Evolutionary conservation across 2,888 invertebrate species (phyloP).

Genomic region (Endotricha flammealis): DNA sequence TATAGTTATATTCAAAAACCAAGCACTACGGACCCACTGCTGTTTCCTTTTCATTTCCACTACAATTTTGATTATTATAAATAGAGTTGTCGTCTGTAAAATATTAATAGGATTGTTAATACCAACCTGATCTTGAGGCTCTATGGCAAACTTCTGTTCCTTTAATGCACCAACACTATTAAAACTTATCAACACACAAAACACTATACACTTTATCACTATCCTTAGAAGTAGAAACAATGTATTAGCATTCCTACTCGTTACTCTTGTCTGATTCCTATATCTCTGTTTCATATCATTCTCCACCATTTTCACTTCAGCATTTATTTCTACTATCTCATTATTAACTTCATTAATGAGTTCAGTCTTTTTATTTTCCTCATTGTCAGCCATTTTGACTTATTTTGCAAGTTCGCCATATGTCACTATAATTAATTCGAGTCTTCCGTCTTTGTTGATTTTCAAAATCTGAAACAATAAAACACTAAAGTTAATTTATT

Average conservation of each 20-base stretch:
- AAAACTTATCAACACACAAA: slow-evolving; percentile 35
- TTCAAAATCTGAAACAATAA: background rate
- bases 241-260: slow-evolving; percentile 57
- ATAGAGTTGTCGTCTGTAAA: too few species aligned
- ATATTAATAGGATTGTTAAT: too few species aligned
- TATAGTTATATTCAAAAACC: too few species aligned
- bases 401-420: background rate
- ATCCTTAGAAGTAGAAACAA: slow-evolving; percentile 66
- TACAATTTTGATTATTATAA: too few species aligned
- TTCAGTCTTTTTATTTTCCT: background rate
- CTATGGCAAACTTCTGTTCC: slow-evolving; percentile 68
- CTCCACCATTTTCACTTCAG: slow-evolving; percentile 11
- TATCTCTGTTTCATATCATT: slow-evolving; percentile 13
- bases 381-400: background rate
- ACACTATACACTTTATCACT: slow-evolving; percentile 35
- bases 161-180: slow-evolving; percentile 49
- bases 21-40: too few species aligned
- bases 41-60: too few species aligned
- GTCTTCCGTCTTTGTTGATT: background rate
- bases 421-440: background rate
- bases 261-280: slow-evolving; percentile 33
- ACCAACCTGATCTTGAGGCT: slow-evolving; percentile 70
- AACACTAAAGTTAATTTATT: too few species aligned
- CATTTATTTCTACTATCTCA: slow-evolving; percentile 10
- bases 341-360: background rate